These are phyloP conservation scores for Hypomesus transpacificus DNA, from an alignment of 2,113 vertebrate species.

Conservation along the genomic window DNA sequence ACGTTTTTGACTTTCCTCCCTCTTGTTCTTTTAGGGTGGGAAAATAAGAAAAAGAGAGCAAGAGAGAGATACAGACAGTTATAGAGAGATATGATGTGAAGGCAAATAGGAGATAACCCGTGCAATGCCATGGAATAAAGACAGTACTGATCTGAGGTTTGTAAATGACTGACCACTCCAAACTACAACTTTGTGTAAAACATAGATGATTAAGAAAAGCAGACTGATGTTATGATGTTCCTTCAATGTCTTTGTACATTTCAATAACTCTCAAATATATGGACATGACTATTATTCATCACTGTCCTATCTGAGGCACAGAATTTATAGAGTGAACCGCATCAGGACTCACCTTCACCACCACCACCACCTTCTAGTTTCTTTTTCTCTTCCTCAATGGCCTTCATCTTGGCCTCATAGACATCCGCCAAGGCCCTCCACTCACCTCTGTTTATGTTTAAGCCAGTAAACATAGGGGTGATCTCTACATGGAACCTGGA, in stretches of 20 bases:
- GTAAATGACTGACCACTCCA: neutral
- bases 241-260: too few relatives aligned
- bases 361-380: constrained; percentile 57
- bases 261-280: too few relatives aligned
- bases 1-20: constrained; percentile 89
- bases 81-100: neutral
- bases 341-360: constrained; percentile 56
- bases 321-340: constrained; percentile 43
- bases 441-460: constrained; percentile 89
- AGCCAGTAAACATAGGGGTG: constrained; percentile 87
- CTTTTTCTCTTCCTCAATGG: constrained; percentile 83
- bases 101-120: constrained; percentile 6
- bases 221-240: too few relatives aligned
- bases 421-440: constrained; percentile 89
- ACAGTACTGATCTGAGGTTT: constrained; percentile 70
- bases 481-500: constrained; percentile 95
- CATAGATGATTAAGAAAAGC: too few relatives aligned
- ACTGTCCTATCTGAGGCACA: neutral
- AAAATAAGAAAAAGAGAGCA: neutral
- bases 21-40: constrained; percentile 38
- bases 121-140: neutral
- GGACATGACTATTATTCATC: neutral
- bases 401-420: constrained; percentile 87
- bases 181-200: too few relatives aligned
- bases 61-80: neutral